Conservation (phyloP, 2,797 vertebrate genomes). For the Pseudochirops cupreus region DNA sequence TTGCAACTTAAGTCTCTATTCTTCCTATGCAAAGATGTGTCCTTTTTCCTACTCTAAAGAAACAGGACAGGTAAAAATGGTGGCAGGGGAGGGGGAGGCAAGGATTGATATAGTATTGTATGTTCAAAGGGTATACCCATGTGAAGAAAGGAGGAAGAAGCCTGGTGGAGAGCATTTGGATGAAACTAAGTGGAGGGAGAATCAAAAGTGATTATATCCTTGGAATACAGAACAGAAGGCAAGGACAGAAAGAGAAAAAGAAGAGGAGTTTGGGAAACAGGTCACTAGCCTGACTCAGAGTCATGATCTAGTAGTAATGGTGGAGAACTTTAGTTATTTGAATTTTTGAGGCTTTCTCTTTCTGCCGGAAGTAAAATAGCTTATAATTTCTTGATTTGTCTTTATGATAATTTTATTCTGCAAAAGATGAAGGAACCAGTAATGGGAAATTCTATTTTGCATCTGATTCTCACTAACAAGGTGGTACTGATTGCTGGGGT, state of each 20-base stretch:
- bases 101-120: neutral
- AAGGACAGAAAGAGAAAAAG: neutral
- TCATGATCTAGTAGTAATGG: neutral
- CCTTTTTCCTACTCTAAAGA: neutral
- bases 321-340: neutral
- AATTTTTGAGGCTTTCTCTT: neutral
- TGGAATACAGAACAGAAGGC: neutral
- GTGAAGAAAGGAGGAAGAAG: neutral
- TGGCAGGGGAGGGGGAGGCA: neutral
- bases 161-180: neutral
- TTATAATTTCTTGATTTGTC: neutral
- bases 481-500: neutral
- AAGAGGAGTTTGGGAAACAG: neutral
- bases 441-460: neutral
- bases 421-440: neutral
- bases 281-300: neutral
- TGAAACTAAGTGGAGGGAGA: neutral
- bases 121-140: neutral
- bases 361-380: neutral
- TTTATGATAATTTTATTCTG: neutral
- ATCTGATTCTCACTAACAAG: neutral
- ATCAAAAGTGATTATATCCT: neutral
- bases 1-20: neutral
- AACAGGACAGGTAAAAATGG: neutral
- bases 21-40: neutral